These are phyloP conservation scores for Helicolenus hilgendorfi DNA, from an alignment of 2,797 vertebrate species.

Conservation along the genomic window DNA sequence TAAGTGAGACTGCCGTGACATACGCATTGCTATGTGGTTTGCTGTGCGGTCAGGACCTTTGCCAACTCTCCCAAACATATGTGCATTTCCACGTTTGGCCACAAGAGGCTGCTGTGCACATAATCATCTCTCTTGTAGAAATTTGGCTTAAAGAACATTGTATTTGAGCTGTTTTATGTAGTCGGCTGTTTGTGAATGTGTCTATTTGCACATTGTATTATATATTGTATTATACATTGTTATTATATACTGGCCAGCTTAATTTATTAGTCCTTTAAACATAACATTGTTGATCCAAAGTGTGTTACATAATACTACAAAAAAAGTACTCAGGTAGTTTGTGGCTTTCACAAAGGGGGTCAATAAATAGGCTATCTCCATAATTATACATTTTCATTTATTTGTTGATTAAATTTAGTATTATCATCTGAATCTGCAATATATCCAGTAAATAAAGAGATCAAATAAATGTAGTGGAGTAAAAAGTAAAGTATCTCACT, in stretches of 20 bases:
- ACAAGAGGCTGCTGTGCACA: slow-evolving; percentile 71
- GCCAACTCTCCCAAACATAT: background rate
- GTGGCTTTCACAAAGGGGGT: no score
- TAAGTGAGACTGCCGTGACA: background rate
- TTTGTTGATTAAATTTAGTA: no score
- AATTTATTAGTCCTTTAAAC: background rate
- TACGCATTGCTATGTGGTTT: background rate
- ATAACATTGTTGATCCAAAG: background rate
- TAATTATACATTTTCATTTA: no score
- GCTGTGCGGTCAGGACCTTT: background rate
- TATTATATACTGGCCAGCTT: background rate
- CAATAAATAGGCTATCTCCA: no score
- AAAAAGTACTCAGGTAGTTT: background rate
- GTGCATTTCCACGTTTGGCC: slow-evolving; percentile 38
- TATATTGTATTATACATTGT: background rate
- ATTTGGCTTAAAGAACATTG: background rate
- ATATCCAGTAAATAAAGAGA: no score
- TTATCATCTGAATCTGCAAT: no score
- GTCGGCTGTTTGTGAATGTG: background rate
- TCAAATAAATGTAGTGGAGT: no score
- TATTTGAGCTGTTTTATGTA: background rate
- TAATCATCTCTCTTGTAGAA: background rate
- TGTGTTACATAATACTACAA: background rate
- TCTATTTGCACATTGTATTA: background rate
- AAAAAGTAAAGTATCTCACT: no score